Percentiles rank a stretch among this genome's conserved stretches.
Evolutionary conservation across 2,888 invertebrate species (phyloP).

Genomic region (Limenitis camilla): DNA sequence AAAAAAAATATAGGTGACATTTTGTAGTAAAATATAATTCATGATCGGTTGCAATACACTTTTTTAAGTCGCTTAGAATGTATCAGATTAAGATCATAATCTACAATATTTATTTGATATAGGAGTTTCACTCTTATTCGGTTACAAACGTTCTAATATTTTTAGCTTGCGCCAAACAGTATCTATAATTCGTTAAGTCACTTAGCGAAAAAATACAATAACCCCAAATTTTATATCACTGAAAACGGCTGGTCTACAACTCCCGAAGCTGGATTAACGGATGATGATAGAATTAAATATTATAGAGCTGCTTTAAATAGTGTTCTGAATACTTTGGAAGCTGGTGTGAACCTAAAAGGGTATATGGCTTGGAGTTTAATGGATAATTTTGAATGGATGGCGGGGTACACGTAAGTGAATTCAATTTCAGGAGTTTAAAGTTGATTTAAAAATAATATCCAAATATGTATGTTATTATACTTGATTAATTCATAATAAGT

Average conservation of each 20-base stretch:
- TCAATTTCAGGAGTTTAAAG: not conserved
- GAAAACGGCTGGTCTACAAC: conserved; percentile 75
- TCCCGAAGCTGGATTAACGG: conserved; percentile 41
- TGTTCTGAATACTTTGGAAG: conserved; percentile 55
- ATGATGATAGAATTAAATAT: conserved; percentile 60
- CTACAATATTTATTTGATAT: too few species aligned
- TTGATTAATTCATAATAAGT: too few species aligned
- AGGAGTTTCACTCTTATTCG: not conserved
- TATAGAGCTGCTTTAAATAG: conserved; percentile 58
- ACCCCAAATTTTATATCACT: conserved; percentile 72
- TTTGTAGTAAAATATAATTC: too few species aligned
- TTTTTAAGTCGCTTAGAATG: too few species aligned
- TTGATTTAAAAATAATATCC: too few species aligned
- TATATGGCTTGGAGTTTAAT: conserved; percentile 78
- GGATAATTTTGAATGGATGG: conserved; percentile 79
- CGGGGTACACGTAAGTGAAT: conserved; percentile 68
- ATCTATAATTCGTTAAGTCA: conserved; percentile 70
- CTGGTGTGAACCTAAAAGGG: conserved; percentile 61
- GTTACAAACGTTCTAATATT: not conserved
- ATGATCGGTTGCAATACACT: too few species aligned
- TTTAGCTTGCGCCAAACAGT: conserved; percentile 74
- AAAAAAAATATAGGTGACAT: not conserved
- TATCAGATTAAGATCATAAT: not conserved
- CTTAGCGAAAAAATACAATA: conserved; percentile 61
- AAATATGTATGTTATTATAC: too few species aligned